Evolutionary conservation across 37 sponge, comb jelly and placozoan species (phyloP).

Genomic region (Sycon ciliatum): DNA sequence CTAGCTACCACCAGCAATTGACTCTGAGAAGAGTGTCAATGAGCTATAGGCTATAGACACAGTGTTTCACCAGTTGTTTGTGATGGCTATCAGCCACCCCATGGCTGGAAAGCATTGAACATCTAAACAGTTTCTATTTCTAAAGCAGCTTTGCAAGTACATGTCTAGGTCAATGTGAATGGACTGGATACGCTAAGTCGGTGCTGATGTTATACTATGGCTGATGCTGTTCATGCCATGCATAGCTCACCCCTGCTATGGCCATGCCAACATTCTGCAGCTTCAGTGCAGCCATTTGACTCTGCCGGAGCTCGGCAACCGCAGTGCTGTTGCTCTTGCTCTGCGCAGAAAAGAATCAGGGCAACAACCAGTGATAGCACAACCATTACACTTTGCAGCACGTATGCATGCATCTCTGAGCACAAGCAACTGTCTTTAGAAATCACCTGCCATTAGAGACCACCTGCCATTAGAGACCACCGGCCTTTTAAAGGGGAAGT

Average conservation of each 20-base stretch:
- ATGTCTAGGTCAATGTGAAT: no score
- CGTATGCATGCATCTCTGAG: slow-evolving; percentile 38
- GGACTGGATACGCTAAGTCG: no score
- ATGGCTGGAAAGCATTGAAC: neutral
- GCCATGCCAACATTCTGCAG: slow-evolving; percentile 71
- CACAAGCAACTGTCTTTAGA: neutral
- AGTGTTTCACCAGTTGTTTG: no score
- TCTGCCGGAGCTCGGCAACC: slow-evolving; percentile 55
- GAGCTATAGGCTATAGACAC: no score
- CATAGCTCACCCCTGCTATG: slow-evolving; percentile 36
- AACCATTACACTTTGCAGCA: slow-evolving; percentile 24
- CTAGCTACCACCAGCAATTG: no score
- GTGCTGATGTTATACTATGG: no score
- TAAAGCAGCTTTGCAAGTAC: neutral
- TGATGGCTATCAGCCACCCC: no score
- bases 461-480: no score
- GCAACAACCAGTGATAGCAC: neutral
- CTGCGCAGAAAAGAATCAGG: neutral
- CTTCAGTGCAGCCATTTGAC: slow-evolving; percentile 31
- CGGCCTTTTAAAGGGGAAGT: no score
- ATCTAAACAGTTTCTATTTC: neutral
- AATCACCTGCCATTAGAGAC: no score
- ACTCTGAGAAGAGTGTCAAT: no score
- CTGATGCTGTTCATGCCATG: no score
- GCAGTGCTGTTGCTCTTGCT: neutral